Percentiles rank a stretch among this genome's conserved stretches.
phyloP scores from a whole-genome alignment of 2,888 invertebrate genomes.

The Diloba caeruleocephala region DNA sequence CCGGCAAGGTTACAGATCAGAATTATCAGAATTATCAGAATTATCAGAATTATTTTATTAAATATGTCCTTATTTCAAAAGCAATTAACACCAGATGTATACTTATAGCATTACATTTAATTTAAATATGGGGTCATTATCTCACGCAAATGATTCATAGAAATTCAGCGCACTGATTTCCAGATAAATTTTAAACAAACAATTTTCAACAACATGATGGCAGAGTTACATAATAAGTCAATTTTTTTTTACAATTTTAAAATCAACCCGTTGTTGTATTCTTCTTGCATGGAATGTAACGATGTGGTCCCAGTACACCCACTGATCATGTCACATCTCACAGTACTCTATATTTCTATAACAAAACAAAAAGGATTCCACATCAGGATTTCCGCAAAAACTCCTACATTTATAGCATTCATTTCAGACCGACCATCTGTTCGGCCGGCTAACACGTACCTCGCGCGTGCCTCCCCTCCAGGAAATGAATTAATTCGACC shows the following conservation, averaged over 20 bases:
- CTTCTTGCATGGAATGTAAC: slow-evolving; percentile 37
- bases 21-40: too few relatives aligned
- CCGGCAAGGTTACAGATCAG: slow-evolving; percentile 1
- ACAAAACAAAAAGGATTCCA: slow-evolving; percentile 25
- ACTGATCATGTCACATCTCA: slow-evolving; percentile 41
- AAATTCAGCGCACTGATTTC: slow-evolving; percentile 1
- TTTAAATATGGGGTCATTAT: neutral
- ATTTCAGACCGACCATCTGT: slow-evolving; percentile 41
- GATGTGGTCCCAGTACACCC: slow-evolving; percentile 45
- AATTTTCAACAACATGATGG: slow-evolving; percentile 4
- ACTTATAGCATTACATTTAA: neutral
- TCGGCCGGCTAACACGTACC: slow-evolving; percentile 45
- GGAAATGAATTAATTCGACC: slow-evolving; percentile 51
- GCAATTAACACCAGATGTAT: too few relatives aligned
- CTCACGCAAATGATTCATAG: slow-evolving; percentile 16
- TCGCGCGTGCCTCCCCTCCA: slow-evolving; percentile 33
- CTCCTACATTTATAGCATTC: slow-evolving; percentile 41
- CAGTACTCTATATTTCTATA: slow-evolving; percentile 1
- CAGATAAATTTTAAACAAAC: slow-evolving; percentile 1
- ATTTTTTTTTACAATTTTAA: slow-evolving; percentile 22
- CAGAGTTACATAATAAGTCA: neutral
- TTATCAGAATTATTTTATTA: too few relatives aligned
- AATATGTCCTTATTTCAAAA: too few relatives aligned
- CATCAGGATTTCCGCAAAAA: slow-evolving; percentile 33
- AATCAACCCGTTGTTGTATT: slow-evolving; percentile 40